These are phyloP conservation scores for Megamerina dolium DNA, from an alignment of 2,888 invertebrate species.

Conservation along the genomic window DNA sequence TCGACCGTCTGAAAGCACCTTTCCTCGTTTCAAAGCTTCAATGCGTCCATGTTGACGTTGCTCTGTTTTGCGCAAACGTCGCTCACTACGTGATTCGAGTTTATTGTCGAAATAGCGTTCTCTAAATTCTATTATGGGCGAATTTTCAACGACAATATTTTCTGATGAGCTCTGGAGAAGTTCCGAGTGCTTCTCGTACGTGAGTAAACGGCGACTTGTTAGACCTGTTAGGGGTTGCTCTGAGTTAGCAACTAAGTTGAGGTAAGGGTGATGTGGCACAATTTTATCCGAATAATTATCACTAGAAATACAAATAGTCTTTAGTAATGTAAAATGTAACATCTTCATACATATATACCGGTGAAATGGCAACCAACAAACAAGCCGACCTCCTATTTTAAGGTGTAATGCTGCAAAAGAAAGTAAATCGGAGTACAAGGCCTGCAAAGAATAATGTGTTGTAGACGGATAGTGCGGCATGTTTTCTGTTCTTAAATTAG, in stretches of 20 bases:
- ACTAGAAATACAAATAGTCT: constrained; percentile 45
- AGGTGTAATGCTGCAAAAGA: constrained; percentile 75
- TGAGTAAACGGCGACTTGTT: constrained; percentile 76
- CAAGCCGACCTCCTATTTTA: constrained; percentile 69
- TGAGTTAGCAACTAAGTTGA: constrained; percentile 73
- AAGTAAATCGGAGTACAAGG: constrained; percentile 79
- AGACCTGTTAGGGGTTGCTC: constrained; percentile 81
- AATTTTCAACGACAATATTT: constrained; percentile 18
- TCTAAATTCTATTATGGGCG: constrained; percentile 44
- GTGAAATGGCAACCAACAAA: constrained; percentile 93
- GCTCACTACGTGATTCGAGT: constrained; percentile 61
- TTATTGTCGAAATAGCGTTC: constrained; percentile 64
- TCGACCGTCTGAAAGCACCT: constrained; percentile 29
- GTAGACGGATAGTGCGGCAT: constrained; percentile 76
- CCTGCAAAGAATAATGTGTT: constrained; percentile 74
- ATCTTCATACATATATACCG: constrained; percentile 52
- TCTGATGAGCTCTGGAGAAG: constrained; percentile 32
- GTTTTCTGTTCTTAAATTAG: constrained; percentile 59
- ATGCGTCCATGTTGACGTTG: constrained; percentile 45
- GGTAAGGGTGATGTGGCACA: constrained; percentile 74
- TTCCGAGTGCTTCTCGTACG: constrained; percentile 71
- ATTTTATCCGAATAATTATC: constrained; percentile 65
- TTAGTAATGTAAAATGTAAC: neutral
- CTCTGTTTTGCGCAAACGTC: constrained; percentile 51
- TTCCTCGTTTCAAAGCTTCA: constrained; percentile 43